Conservation (phyloP, 2,888 invertebrate species). For the Lycophotia porphyrea region DNA sequence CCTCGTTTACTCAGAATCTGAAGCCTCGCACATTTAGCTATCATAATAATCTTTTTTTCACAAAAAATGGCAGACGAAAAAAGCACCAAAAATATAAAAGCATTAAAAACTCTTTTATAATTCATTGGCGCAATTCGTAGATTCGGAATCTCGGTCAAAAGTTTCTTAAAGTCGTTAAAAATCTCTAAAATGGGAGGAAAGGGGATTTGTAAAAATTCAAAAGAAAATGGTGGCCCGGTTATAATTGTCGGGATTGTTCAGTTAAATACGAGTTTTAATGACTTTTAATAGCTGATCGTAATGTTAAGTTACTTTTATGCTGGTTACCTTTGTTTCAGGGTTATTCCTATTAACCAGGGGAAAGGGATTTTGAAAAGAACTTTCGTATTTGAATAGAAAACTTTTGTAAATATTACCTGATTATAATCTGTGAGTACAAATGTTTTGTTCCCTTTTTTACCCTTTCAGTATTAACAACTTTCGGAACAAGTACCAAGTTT, state of each 20-base stretch:
- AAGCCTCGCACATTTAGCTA: neutral
- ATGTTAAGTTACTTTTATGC: constrained; percentile 63
- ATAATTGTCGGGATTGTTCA: constrained; percentile 66
- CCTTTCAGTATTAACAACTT: neutral
- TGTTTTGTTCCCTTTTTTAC: constrained; percentile 1
- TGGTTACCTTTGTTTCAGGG: constrained; percentile 43
- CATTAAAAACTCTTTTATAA: constrained; percentile 53
- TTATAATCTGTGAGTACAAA: constrained; percentile 14
- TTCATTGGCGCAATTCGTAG: constrained; percentile 55
- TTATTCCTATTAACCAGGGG: constrained; percentile 4
- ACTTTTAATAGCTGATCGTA: constrained; percentile 74
- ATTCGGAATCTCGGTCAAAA: constrained; percentile 56
- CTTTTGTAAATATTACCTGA: constrained; percentile 11
- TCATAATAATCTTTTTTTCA: neutral
- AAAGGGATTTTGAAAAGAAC: constrained; percentile 15
- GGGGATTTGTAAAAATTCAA: constrained; percentile 53
- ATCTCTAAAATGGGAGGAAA: constrained; percentile 53
- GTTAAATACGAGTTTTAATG: constrained; percentile 73
- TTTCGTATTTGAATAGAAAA: constrained; percentile 24
- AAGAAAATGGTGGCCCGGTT: constrained; percentile 27
- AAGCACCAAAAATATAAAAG: constrained; percentile 31
- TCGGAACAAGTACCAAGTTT: no score
- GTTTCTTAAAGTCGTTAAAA: constrained; percentile 66
- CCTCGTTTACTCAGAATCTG: constrained; percentile 28
- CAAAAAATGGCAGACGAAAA: constrained; percentile 17